Evolutionary conservation across 2,797 vertebrate species (phyloP).

Genomic region (Staurois parvus): DNA sequence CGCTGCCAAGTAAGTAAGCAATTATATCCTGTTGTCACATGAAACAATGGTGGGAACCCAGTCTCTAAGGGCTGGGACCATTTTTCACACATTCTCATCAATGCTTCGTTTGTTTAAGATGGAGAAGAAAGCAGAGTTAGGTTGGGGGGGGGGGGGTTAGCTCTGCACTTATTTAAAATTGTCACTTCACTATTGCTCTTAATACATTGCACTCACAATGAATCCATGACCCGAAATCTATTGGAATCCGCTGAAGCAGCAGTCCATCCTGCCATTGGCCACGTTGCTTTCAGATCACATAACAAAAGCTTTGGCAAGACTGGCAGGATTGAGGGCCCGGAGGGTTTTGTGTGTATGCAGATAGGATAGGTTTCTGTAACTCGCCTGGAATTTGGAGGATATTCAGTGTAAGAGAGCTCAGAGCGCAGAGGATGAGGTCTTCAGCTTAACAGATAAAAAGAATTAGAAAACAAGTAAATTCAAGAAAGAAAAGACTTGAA

Average conservation of each 20-base stretch:
- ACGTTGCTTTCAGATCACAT: conserved; percentile 74
- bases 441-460: too few relatives aligned
- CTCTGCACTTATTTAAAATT: conserved; percentile 81
- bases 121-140: not conserved
- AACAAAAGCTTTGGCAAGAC: conserved; percentile 76
- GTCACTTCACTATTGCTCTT: conserved; percentile 75
- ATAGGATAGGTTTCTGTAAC: not conserved
- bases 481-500: too few relatives aligned
- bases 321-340: conserved; percentile 67
- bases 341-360: conserved; percentile 63
- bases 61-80: conserved; percentile 80
- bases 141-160: not conserved
- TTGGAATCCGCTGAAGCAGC: conserved; percentile 80
- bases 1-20: conserved; percentile 97
- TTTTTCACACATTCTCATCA: conserved; percentile 91
- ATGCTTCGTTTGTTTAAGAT: conserved; percentile 80
- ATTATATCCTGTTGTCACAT: conserved; percentile 89
- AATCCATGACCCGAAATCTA: conserved; percentile 78
- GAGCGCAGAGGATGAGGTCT: too few relatives aligned
- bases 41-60: conserved; percentile 98
- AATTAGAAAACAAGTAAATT: too few relatives aligned
- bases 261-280: conserved; percentile 71
- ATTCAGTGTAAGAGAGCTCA: not conserved
- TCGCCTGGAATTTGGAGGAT: not conserved
- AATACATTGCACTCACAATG: conserved; percentile 80